Evolutionary conservation across 2,113 vertebrate species (phyloP).

Genomic region (Centropristis striata): DNA sequence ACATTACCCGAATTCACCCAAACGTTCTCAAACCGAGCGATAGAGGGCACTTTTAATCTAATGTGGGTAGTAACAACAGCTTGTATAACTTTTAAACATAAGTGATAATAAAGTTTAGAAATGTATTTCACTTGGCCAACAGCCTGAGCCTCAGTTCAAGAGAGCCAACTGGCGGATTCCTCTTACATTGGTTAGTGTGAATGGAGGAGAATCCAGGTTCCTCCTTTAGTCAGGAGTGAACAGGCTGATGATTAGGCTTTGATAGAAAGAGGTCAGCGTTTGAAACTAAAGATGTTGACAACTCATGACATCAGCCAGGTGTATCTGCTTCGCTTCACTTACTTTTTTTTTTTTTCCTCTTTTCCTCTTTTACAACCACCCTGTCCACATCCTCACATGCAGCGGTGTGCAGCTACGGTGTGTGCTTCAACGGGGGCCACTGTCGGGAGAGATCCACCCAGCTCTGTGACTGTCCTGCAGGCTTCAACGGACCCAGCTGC

Average conservation of each 20-base stretch:
- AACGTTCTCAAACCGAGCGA: no score
- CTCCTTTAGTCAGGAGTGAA: slow-evolving; percentile 51
- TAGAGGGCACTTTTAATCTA: no score
- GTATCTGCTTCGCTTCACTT: slow-evolving; percentile 54
- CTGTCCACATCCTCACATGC: slow-evolving; percentile 33
- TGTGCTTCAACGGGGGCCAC: slow-evolving; percentile 88
- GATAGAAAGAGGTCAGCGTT: slow-evolving; percentile 61
- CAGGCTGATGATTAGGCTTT: slow-evolving; percentile 44
- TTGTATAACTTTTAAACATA: not conserved
- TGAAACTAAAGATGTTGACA: slow-evolving; percentile 49
- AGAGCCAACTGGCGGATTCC: slow-evolving; percentile 50
- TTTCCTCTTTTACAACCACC: slow-evolving; percentile 20
- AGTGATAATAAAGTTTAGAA: slow-evolving; percentile 27
- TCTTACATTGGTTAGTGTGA: slow-evolving; percentile 61
- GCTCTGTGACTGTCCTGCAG: slow-evolving; percentile 86
- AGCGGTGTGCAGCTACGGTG: slow-evolving; percentile 81
- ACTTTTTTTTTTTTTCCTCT: slow-evolving; percentile 42
- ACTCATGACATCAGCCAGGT: slow-evolving; percentile 58
- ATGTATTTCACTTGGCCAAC: slow-evolving; percentile 28
- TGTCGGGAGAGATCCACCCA: slow-evolving; percentile 83
- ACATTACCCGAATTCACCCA: no score
- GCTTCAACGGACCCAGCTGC: slow-evolving; percentile 90
- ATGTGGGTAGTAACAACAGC: no score
- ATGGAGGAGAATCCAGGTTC: slow-evolving; percentile 41
- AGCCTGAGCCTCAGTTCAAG: slow-evolving; percentile 27